phyloP scores from a whole-genome alignment of 2,113 vertebrate species.

The Oncorhynchus mykiss region DNA sequence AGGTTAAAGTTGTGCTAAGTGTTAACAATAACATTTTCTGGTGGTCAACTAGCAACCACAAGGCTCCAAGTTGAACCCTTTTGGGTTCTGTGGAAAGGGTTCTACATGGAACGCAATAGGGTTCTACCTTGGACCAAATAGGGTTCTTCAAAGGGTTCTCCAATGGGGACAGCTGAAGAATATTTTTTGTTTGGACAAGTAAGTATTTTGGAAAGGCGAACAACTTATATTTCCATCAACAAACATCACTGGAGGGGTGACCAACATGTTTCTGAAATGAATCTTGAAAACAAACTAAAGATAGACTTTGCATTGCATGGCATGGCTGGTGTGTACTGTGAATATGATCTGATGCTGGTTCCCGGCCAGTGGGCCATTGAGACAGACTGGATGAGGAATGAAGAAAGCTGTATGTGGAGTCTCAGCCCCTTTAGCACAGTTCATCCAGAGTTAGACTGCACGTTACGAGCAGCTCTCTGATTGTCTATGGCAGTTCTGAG shows the following conservation, averaged over 20 bases:
- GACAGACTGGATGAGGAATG: constrained; percentile 3
- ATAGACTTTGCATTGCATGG: constrained; percentile 18
- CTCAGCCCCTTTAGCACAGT: constrained; percentile 17
- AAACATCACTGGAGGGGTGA: constrained; percentile 26
- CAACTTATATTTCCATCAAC: constrained; percentile 42
- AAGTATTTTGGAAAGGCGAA: constrained; percentile 43
- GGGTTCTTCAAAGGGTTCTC: no score
- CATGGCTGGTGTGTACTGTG: not conserved
- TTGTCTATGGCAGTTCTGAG: constrained; percentile 35
- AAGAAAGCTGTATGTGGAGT: not conserved
- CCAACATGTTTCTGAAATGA: constrained; percentile 20
- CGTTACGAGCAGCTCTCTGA: constrained; percentile 37
- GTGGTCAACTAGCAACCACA: constrained; percentile 57
- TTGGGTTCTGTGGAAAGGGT: no score
- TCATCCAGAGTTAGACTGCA: constrained; percentile 45
- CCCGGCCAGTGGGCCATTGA: constrained; percentile 4
- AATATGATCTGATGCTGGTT: constrained; percentile 28
- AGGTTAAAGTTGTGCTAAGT: constrained; percentile 63
- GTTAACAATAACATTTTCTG: constrained; percentile 69
- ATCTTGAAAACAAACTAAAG: constrained; percentile 31
- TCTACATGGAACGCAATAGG: no score
- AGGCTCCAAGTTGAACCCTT: not conserved
- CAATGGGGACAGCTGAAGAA: no score
- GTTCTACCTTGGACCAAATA: no score
- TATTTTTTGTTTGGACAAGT: not conserved